Evolutionary conservation across 2,888 invertebrate genomes (phyloP), one percentile per base, ranked within the genome.

Genomic region (Campoplex nolae): DNA sequence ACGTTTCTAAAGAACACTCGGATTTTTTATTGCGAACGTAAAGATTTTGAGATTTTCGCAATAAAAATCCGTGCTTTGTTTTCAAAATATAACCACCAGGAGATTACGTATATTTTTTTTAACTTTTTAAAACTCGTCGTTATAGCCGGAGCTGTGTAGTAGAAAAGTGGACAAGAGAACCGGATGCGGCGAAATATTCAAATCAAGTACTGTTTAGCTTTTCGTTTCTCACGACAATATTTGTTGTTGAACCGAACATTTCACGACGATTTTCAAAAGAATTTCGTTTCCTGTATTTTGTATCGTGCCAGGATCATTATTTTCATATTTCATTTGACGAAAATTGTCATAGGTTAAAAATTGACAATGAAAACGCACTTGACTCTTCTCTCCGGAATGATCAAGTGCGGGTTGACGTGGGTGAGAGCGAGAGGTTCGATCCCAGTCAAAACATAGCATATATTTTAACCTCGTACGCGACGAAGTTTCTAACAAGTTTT

Each of bases 101-200:
- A 8, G 28, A 71, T 32, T 16, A 28, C 42, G 42, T 16, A 23
- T 67, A 68, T 48, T 68, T 16, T 48, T 45, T 28, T 48, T 38
- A 48, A 13, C 18, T 48, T 56, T 56, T 56, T 23, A 56, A 56
- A 23, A 23, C 23, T 23, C 9, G 11, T 23, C 11, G 23, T 32
- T 58, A 32, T 58, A 58, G 9, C 58, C 13, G 3, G 54, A 13
- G 54, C 54, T 16, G 7, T 74, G 38, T 38, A 38, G 38, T 78
- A 51, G 8, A 51, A 67, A 65, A 32, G 56, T 54, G 32, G 48
- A 56, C 28, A 42, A 75, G 28, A 16, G 18, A 32, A 70, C 58
- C 48, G 78, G 35, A 78, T 70, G 83, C 86, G 80, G 80, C 42
- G 32, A 83, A 51, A 48, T 71, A 70, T 48, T 86, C 86, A 84